phyloP scores from a whole-genome alignment of 2,797 vertebrate genomes.

The Garrulus glandarius region DNA sequence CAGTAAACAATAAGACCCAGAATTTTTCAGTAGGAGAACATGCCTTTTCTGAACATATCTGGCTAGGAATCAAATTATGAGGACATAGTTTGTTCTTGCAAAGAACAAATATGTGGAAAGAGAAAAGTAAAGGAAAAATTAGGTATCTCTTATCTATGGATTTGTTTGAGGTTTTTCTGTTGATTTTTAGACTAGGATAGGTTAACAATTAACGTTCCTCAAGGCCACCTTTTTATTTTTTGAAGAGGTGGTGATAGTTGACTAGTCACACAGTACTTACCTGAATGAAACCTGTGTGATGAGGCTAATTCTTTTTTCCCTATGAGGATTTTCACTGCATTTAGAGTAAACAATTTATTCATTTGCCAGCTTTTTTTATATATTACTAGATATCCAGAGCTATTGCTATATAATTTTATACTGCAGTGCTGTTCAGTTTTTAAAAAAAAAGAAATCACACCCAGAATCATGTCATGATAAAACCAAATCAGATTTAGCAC shows the following conservation, averaged over 20 bases:
- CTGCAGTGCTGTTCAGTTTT: not conserved
- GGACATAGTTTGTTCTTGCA: not conserved
- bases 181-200: not conserved
- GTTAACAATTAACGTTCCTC: not conserved
- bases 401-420: not conserved
- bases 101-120: not conserved
- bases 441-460: not conserved
- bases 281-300: not conserved
- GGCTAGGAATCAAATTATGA: not conserved
- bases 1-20: not conserved
- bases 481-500: not conserved
- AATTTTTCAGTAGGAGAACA: not conserved
- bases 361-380: not conserved
- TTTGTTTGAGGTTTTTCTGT: not conserved
- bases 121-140: not conserved
- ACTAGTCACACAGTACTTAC: not conserved
- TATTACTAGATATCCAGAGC: not conserved
- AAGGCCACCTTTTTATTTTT: not conserved
- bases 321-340: not conserved
- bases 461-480: not conserved
- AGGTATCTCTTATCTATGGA: not conserved
- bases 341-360: not conserved
- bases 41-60: not conserved
- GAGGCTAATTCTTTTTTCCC: rapidly evolving
- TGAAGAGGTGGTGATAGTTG: not conserved